Conservation (phyloP, 2,888 invertebrate genomes). For the Tinea pellionella region DNA sequence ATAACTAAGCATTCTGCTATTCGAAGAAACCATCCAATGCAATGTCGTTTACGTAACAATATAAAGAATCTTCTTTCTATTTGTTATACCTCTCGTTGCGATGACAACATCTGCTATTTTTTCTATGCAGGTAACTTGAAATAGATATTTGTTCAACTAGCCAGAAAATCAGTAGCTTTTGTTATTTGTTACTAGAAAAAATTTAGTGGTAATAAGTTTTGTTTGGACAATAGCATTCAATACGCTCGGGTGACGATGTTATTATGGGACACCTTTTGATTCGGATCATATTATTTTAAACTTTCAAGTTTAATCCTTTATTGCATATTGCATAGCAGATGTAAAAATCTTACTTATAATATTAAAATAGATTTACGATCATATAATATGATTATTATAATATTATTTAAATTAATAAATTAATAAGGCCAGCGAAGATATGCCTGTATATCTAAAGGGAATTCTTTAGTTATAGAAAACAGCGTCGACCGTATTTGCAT, state of each 20-base stretch:
- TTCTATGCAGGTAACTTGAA: slow-evolving; percentile 42
- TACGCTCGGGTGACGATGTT: slow-evolving; percentile 6
- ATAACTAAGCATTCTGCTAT: slow-evolving; percentile 67
- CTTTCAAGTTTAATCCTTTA: not conserved
- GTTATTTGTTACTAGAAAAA: slow-evolving; percentile 22
- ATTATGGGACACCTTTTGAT: not conserved
- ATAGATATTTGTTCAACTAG: slow-evolving; percentile 64
- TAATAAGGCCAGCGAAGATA: not conserved
- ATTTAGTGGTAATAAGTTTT: slow-evolving; percentile 16
- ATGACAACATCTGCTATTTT: slow-evolving; percentile 63
- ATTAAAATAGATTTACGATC: not conserved
- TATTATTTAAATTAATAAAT: not conserved
- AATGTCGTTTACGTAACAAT: slow-evolving; percentile 54
- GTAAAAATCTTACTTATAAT: not conserved
- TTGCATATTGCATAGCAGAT: not conserved
- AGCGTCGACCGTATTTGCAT: slow-evolving; percentile 45
- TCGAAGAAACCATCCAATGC: slow-evolving; percentile 60
- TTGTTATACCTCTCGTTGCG: slow-evolving; percentile 42
- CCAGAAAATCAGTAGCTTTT: slow-evolving; percentile 63
- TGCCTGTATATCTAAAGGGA: not conserved
- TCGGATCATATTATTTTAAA: slow-evolving; percentile 7
- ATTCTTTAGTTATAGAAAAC: slow-evolving; percentile 6
- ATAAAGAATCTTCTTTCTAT: slow-evolving; percentile 39
- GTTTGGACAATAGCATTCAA: slow-evolving; percentile 15
- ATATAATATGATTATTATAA: too few species aligned